Evolutionary conservation across 2,888 invertebrate genomes (phyloP), one percentile per base, ranked within the genome.

Genomic region (Gnatocerus cornutus): DNA sequence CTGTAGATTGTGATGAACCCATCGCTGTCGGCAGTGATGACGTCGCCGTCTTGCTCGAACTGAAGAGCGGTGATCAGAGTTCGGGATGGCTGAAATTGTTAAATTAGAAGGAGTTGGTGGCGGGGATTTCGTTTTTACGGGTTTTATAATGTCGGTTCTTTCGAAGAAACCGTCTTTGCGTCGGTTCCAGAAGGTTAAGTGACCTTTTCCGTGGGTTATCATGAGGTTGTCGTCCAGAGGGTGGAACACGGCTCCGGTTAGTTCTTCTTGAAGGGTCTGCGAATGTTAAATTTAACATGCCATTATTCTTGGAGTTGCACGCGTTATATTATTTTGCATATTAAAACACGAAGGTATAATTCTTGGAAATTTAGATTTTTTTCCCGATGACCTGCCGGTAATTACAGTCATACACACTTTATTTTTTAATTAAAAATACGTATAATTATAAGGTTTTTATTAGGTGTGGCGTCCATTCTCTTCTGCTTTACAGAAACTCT

Each of bases 1-100:
- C 94, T 93, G 84, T 97, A 97, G 68, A 97, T 90, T 3, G 96
- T 95, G 72, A 97, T 93, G 78, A 95, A 94, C 5, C 97, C 97
- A 81, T 95, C 95, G 71, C 94, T 93, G 80, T 97, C 97, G 0
- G 96, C 97, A 0, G 96, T 96, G 48, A 97, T 93, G 0, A 97
- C 94, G 82, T 96, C 96, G 4, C 96, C 97, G 80, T 95, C 95
- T 83, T 94, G 92, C 79, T 96, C 94, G 80, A 96, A 97, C 80
- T 96, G 95, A 12, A 97, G 87, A 69, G 95, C 93, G 2, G 95
- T 96, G 1, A 95, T 91, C 81, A 94, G 90, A 0, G 94, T 94
- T 63, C 95, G 89, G 9, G 94, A 92, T 0, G 95, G 94, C 91
- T 94, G 81, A 73, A 86, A 62, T 21, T 48, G 3, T 33, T 46